Percentiles rank a stretch among this genome's conserved stretches.
Evolutionary conservation across 2,797 vertebrate genomes (phyloP).

Genomic region (Centropyge bicolor): DNA sequence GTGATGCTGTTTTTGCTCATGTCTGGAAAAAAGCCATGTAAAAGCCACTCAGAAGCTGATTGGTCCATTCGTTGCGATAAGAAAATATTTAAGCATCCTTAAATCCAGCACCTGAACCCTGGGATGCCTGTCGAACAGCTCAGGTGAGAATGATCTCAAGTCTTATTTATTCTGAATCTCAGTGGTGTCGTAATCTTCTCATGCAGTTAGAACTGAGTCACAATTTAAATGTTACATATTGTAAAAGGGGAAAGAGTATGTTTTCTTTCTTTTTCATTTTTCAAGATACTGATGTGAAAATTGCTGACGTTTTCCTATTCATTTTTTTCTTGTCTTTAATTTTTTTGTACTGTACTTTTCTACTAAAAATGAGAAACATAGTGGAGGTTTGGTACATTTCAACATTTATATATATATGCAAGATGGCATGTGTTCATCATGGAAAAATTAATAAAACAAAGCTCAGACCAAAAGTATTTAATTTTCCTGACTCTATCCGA

Average conservation of each 20-base stretch:
- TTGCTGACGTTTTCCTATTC: background rate
- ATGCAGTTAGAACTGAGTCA: background rate
- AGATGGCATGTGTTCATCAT: background rate
- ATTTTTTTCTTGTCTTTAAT: background rate
- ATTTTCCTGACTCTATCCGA: background rate
- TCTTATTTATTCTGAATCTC: background rate
- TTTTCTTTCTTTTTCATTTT: background rate
- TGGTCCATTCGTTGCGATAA: conserved; percentile 16
- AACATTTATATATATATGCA: background rate
- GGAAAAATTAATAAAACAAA: background rate
- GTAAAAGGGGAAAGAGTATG: background rate
- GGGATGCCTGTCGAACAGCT: conserved; percentile 10
- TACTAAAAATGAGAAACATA: background rate
- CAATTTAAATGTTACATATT: background rate
- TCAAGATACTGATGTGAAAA: background rate
- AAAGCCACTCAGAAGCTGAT: conserved; percentile 31
- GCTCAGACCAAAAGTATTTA: background rate
- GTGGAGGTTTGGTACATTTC: background rate
- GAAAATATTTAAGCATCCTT: conserved; percentile 42
- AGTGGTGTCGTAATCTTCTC: background rate
- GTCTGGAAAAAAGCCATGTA: conserved; percentile 1
- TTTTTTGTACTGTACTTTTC: background rate
- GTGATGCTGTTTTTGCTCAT: background rate
- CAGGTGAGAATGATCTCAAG: conserved; percentile 33
- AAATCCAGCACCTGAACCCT: conserved; percentile 3